phyloP scores from a whole-genome alignment of 2,888 invertebrate species.

The Pimpla rufipes region DNA sequence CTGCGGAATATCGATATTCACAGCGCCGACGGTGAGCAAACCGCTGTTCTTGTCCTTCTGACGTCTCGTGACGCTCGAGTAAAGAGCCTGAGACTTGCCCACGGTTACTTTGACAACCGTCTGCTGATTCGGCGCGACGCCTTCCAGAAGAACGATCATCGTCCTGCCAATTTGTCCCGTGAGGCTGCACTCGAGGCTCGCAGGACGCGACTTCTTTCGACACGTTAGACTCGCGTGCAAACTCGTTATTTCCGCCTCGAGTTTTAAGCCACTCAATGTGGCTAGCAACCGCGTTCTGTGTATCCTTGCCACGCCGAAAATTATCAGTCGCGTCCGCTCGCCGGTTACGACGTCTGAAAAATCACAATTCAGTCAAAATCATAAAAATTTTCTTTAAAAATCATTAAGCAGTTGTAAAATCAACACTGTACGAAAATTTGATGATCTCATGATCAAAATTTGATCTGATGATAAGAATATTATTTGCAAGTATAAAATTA shows the following conservation, averaged over 20 bases:
- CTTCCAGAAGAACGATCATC: conserved; percentile 96
- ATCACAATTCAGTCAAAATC: conserved; percentile 59
- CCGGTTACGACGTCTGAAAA: conserved; percentile 86
- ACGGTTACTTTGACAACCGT: conserved; percentile 97
- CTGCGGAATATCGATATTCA: conserved; percentile 98
- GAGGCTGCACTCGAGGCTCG: conserved; percentile 91
- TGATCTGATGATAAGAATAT: conserved; percentile 15
- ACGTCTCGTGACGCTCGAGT: conserved; percentile 93
- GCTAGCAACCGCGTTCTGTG: conserved; percentile 95
- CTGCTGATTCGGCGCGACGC: conserved; percentile 95
- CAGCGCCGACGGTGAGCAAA: conserved; percentile 94
- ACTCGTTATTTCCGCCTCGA: conserved; percentile 97
- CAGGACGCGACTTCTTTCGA: conserved; percentile 92
- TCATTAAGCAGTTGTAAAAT: conserved; percentile 32
- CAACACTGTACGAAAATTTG: background rate
- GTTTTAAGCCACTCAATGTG: conserved; percentile 96
- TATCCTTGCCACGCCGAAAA: conserved; percentile 95
- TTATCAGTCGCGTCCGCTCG: conserved; percentile 91
- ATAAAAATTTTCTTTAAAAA: background rate
- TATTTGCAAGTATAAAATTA: conserved; percentile 57
- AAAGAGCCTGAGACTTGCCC: conserved; percentile 96
- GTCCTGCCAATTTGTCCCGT: conserved; percentile 96
- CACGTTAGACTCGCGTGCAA: conserved; percentile 96
- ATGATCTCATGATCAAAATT: no score
- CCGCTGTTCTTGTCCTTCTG: conserved; percentile 93